phyloP scores from a whole-genome alignment of 2,113 vertebrate genomes.

The Capricornis sumatraensis region DNA sequence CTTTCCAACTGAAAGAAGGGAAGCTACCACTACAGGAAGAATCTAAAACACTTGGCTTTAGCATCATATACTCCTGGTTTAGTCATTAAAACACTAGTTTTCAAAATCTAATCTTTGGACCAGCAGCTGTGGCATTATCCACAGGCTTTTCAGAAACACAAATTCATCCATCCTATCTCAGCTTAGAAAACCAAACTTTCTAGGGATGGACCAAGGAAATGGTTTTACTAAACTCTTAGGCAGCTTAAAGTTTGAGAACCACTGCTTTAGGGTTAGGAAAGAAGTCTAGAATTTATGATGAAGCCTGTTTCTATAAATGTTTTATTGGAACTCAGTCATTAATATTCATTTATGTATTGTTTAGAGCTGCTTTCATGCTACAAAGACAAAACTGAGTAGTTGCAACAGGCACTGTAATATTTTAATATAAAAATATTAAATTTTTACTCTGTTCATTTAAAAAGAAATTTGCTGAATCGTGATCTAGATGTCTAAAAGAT shows the following conservation, averaged over 20 bases:
- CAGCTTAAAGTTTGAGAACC: neutral
- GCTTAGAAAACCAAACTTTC: neutral
- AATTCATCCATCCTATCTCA: neutral
- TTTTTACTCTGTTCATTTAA: neutral
- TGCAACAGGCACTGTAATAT: neutral
- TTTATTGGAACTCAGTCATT: neutral
- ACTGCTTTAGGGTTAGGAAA: neutral
- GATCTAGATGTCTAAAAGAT: neutral
- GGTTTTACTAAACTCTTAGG: neutral
- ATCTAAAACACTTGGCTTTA: neutral
- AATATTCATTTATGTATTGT: neutral
- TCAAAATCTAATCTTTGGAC: neutral
- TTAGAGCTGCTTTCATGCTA: neutral
- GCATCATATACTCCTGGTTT: neutral
- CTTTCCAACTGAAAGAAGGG: neutral
- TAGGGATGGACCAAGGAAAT: neutral
- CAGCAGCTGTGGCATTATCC: neutral
- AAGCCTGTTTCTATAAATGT: neutral
- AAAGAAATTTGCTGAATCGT: neutral
- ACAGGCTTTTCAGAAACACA: neutral
- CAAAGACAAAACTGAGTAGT: neutral
- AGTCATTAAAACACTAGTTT: neutral
- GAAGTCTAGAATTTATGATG: neutral
- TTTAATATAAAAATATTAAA: neutral
- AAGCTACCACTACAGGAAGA: neutral